These are phyloP conservation scores for Apamea sordens DNA, from an alignment of 2,888 invertebrate genomes.

Conservation along the genomic window DNA sequence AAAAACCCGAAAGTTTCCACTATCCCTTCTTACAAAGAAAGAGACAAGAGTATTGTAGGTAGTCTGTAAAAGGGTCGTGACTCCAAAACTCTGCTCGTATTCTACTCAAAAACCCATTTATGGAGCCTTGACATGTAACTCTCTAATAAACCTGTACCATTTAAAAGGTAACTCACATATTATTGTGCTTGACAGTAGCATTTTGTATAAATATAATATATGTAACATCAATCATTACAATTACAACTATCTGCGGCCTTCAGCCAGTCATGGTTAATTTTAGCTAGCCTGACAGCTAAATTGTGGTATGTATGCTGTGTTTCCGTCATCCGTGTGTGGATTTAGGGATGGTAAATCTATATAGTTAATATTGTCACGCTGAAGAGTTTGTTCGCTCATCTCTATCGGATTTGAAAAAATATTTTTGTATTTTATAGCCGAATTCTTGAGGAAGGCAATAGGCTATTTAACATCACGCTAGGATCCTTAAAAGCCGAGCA, in stretches of 20 bases:
- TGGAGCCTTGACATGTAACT: conserved; percentile 29
- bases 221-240: conserved; percentile 63
- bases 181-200: conserved; percentile 33
- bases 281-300: conserved; percentile 49
- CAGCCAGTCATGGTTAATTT: conserved; percentile 54
- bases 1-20: background rate
- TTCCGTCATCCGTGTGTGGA: conserved; percentile 48
- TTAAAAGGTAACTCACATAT: conserved; percentile 15
- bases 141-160: background rate
- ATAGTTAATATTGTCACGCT: no score
- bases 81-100: background rate
- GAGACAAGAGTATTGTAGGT: background rate
- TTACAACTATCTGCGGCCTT: conserved; percentile 53
- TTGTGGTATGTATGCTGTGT: conserved; percentile 38
- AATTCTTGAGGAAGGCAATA: no score
- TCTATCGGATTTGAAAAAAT: no score
- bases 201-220: conserved; percentile 44
- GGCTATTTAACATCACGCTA: no score
- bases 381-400: no score
- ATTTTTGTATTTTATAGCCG: no score
- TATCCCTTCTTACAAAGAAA: no score
- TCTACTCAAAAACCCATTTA: background rate
- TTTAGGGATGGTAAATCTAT: conserved; percentile 14
- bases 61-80: background rate
- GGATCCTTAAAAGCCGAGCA: no score